Percentiles rank a stretch among this genome's conserved stretches.
Evolutionary conservation across 2,797 vertebrate genomes (phyloP).

Genomic region (Crypturellus tataupa): DNA sequence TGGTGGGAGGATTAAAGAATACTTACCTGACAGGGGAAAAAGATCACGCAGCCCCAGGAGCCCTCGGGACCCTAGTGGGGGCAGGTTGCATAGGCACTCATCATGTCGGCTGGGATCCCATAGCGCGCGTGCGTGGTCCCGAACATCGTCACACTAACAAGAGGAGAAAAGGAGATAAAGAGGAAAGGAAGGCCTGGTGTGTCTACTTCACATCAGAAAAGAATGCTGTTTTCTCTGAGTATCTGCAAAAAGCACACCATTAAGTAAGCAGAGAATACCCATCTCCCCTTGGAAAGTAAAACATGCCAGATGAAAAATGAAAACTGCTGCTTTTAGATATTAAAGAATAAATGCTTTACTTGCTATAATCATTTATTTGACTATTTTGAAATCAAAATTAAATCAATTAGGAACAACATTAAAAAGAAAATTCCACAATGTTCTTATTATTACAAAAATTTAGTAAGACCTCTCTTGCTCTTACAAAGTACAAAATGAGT

Average conservation of each 20-base stretch:
- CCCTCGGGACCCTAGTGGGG: no score
- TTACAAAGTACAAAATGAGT: background rate
- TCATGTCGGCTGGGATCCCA: no score
- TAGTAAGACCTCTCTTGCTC: background rate
- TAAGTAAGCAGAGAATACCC: rapidly evolving
- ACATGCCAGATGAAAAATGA: background rate
- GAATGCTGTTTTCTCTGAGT: background rate
- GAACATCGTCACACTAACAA: background rate
- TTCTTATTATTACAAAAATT: background rate
- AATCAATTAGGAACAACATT: background rate
- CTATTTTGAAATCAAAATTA: conserved; percentile 10
- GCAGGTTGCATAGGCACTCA: no score
- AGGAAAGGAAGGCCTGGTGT: rapidly evolving
- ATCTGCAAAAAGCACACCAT: background rate
- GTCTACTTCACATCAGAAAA: background rate
- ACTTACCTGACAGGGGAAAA: no score
- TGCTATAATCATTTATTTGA: background rate
- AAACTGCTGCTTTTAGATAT: background rate
- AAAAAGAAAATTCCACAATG: background rate
- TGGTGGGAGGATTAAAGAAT: no score
- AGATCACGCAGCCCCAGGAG: no score
- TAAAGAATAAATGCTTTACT: background rate
- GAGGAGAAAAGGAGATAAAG: background rate
- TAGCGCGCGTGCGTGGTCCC: no score
- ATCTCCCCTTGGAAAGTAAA: background rate